Base-by-base conservation (phyloP, 2,113 vertebrate genomes). In the Accipiter virgatus region DNA sequence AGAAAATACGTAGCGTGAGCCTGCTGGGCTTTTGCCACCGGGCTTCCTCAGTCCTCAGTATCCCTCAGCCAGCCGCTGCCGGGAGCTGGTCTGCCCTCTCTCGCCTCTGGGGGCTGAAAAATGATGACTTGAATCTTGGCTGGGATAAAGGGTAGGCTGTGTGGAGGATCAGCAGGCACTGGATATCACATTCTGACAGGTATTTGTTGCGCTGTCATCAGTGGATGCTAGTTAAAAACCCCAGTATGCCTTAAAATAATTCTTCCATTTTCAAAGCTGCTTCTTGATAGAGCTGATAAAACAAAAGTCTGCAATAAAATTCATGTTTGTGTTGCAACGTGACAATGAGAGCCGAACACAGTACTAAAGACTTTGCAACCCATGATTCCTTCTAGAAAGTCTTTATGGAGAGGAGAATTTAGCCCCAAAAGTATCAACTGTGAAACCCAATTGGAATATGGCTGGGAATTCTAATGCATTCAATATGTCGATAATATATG, bases 381-480 rank as follows among this genome's bases (percentile, higher is more conserved):
- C 78, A 88, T 88, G 58, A 96, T n/a, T 73, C 62, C 59, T 92
- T 95, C 81, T 92, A 89, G 93, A 86, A 88, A 90, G 72, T 56
- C 67, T 95, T 90, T 91, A 67, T 11, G 63, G 80, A 65, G 42
- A 86, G 50, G 11, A 94, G 26, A 80, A 95, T 48, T 59, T 79
- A 75, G 50, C 45, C 36, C 11, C 38, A 62, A 36, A 84, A 59
- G 20, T 25, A 63, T n/a, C 21, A 58, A 2, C 53, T 83, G 48
- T 73, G 72, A 70, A 93, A 91, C 40, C 5, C 11, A 38, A 36
- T 40, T 83, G 40, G n/a, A 72, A 77, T 61, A 31, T 22, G 12
- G 11, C 34, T 72, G 26, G 42, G 21, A 77, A 86, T 77, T 75
- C 38, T 52, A 32, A 53, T 42, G 10, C 40, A 18, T 55, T 73